phyloP scores from a whole-genome alignment of 1,140 invertebrate species.

The Latrodectus geometricus region DNA sequence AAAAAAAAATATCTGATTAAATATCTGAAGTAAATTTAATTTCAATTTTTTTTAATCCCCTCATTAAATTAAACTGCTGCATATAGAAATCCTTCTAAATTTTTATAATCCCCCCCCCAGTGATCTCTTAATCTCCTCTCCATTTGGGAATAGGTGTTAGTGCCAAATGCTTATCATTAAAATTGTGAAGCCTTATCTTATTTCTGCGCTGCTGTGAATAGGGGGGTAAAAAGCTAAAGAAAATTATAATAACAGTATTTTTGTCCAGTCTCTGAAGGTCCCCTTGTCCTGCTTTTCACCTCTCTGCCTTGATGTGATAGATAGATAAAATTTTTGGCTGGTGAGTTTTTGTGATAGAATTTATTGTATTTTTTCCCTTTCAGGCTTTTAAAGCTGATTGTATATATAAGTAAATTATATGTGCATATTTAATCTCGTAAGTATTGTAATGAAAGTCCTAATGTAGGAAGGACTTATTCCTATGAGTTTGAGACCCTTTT shows the following conservation, averaged over 20 bases:
- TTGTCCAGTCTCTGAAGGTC: background rate
- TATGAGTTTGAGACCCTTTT: slow-evolving; percentile 54
- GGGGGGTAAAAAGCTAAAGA: background rate
- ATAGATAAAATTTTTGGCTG: background rate
- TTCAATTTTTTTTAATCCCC: too few relatives aligned
- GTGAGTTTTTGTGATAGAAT: background rate
- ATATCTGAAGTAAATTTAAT: too few relatives aligned
- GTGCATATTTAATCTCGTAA: slow-evolving; percentile 2
- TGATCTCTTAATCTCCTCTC: background rate
- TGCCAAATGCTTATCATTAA: background rate
- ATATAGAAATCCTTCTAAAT: too few relatives aligned
- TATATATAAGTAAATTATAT: background rate
- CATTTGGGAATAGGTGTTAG: background rate
- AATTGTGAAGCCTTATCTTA: background rate
- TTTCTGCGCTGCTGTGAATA: background rate
- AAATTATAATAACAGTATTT: background rate
- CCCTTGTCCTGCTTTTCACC: slow-evolving; percentile 3
- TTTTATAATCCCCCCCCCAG: too few relatives aligned
- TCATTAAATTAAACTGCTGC: too few relatives aligned
- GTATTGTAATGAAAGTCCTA: background rate
- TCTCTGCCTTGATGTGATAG: slow-evolving; percentile 9
- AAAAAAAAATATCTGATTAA: background rate
- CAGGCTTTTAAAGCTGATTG: background rate
- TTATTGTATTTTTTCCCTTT: background rate
- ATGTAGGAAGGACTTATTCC: background rate